Evolutionary conservation across 2,888 invertebrate genomes (phyloP).

Genomic region (Brachynemurus nebulosus): DNA sequence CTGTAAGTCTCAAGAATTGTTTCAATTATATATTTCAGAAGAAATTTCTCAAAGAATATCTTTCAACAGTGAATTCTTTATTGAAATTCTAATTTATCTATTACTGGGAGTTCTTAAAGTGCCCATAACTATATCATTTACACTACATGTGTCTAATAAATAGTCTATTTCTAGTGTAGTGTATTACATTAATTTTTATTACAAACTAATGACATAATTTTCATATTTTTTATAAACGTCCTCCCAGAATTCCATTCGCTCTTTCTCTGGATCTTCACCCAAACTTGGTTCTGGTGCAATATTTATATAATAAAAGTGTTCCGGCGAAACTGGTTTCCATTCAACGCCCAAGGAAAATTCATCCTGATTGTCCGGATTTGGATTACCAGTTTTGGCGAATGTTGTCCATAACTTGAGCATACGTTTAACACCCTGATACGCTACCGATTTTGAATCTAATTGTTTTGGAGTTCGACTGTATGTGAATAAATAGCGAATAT

Average conservation of each 20-base stretch:
- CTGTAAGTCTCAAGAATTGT: no score
- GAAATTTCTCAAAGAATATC: no score
- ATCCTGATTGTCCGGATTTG: neutral
- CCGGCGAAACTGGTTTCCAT: slow-evolving; percentile 12
- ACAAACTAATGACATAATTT: no score
- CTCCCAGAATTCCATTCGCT: slow-evolving; percentile 12
- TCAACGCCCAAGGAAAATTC: neutral
- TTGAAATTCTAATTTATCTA: no score
- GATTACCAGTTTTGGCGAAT: neutral
- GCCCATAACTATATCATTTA: no score
- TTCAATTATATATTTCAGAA: no score
- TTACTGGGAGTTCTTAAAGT: no score
- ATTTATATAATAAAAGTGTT: slow-evolving; percentile 10
- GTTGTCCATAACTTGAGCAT: neutral
- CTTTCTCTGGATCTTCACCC: slow-evolving; percentile 12
- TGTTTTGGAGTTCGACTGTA: neutral
- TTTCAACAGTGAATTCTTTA: no score
- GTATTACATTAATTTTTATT: no score
- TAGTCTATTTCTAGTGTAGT: no score
- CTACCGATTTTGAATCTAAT: neutral
- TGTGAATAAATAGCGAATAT: neutral
- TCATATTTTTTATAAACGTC: no score
- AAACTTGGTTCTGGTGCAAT: slow-evolving; percentile 10
- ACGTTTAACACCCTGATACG: neutral
- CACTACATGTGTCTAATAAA: no score